Evolutionary conservation across 2,113 vertebrate genomes (phyloP).

Genomic region (Brienomyrus brachyistius): DNA sequence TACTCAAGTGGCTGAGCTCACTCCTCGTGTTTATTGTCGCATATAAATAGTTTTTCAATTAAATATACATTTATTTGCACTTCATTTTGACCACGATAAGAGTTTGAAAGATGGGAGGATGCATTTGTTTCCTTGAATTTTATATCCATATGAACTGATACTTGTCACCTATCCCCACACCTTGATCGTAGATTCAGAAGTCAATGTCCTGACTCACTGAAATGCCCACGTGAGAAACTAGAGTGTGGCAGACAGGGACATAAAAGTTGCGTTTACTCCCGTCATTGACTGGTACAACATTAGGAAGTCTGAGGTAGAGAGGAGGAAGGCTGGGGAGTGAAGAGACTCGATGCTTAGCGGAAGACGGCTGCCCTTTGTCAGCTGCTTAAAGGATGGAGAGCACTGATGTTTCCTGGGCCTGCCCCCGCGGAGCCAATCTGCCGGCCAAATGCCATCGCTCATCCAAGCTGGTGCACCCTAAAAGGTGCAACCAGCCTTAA

Average conservation of each 20-base stretch:
- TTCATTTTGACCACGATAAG: neutral
- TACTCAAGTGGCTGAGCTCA: neutral
- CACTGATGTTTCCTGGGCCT: constrained; percentile 44
- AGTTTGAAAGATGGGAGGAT: neutral
- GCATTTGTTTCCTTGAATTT: neutral
- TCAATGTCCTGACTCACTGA: neutral
- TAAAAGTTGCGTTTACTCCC: neutral
- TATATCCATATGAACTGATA: neutral
- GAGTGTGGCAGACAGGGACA: neutral
- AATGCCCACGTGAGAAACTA: neutral
- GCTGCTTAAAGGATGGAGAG: constrained; percentile 39
- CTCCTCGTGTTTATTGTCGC: neutral
- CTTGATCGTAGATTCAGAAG: neutral
- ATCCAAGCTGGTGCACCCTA: constrained; percentile 61
- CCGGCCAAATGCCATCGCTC: constrained; percentile 61
- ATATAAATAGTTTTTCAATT: neutral
- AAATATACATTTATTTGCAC: neutral
- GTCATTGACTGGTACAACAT: neutral
- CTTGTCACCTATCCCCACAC: neutral
- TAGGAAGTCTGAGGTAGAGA: neutral
- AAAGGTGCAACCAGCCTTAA: constrained; percentile 60
- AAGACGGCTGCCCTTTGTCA: constrained; percentile 46
- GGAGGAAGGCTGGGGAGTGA: neutral
- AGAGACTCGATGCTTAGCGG: neutral
- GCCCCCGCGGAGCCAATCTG: constrained; percentile 51